These are phyloP conservation scores for Monarcha castaneiventris DNA, from an alignment of 2,113 vertebrate genomes.

Conservation along the genomic window DNA sequence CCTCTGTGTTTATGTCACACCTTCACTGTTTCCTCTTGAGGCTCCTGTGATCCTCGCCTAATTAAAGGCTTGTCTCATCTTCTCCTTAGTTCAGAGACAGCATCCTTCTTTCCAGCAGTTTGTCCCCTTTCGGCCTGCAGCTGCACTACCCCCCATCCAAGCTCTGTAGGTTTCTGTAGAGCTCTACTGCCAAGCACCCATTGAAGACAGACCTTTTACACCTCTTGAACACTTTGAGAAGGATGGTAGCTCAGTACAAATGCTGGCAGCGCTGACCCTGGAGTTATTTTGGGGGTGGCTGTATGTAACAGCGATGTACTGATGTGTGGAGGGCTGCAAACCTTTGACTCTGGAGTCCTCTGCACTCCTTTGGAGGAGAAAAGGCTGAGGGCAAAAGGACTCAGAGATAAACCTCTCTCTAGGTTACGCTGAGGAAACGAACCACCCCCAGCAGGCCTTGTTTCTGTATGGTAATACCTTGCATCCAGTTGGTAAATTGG, in stretches of 20 bases:
- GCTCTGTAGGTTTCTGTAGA: not conserved
- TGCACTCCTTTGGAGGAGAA: no score
- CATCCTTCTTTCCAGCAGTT: not conserved
- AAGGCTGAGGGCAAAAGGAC: no score
- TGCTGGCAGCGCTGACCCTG: not conserved
- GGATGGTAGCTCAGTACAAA: not conserved
- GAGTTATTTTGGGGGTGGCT: not conserved
- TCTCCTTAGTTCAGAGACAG: not conserved
- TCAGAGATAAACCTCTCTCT: no score
- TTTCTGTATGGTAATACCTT: no score
- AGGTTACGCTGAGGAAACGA: no score
- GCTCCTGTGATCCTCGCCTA: not conserved
- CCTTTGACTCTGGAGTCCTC: no score
- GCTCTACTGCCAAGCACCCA: not conserved
- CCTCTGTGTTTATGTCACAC: not conserved
- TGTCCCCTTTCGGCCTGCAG: rapidly evolving
- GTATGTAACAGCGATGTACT: not conserved
- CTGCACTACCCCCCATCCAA: not conserved
- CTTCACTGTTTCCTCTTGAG: not conserved
- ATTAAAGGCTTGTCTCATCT: not conserved
- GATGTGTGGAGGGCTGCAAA: no score
- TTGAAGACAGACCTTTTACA: not conserved
- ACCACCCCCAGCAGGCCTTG: no score
- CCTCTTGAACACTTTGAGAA: not conserved
- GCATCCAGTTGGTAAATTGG: no score